Conservation (phyloP, 1,140 invertebrate genomes). For the Conus ventricosus region DNA sequence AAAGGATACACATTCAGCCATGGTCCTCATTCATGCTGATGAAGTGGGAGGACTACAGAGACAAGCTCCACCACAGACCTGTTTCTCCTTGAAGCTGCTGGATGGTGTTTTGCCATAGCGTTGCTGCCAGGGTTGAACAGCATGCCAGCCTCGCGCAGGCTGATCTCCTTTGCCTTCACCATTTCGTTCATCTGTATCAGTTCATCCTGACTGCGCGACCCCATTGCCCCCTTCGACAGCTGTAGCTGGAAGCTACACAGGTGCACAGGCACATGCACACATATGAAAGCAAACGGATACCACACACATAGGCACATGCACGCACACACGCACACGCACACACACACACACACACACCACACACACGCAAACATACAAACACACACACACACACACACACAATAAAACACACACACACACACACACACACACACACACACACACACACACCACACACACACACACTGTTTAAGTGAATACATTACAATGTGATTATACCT, state of each 20-base stretch:
- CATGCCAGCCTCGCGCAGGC: constrained; percentile 49
- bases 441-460: constrained; percentile 2
- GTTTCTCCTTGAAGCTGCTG: constrained; percentile 53
- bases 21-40: not conserved
- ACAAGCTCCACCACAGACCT: constrained; percentile 17
- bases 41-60: too few relatives aligned
- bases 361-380: not conserved
- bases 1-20: too few relatives aligned
- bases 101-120: constrained; percentile 43
- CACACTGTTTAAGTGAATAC: too few relatives aligned
- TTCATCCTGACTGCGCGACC: constrained; percentile 46
- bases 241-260: not conserved
- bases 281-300: not conserved
- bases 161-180: constrained; percentile 51
- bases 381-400: not conserved
- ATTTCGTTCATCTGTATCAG: constrained; percentile 49
- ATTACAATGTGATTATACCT: too few relatives aligned
- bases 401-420: not conserved
- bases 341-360: not conserved
- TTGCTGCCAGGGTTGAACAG: constrained; percentile 53
- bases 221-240: constrained; percentile 36
- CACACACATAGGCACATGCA: not conserved
- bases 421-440: not conserved
- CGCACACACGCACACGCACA: not conserved
- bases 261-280: constrained; percentile 5